phyloP scores from a whole-genome alignment of 1,140 invertebrate genomes.

The Apis laboriosa region DNA sequence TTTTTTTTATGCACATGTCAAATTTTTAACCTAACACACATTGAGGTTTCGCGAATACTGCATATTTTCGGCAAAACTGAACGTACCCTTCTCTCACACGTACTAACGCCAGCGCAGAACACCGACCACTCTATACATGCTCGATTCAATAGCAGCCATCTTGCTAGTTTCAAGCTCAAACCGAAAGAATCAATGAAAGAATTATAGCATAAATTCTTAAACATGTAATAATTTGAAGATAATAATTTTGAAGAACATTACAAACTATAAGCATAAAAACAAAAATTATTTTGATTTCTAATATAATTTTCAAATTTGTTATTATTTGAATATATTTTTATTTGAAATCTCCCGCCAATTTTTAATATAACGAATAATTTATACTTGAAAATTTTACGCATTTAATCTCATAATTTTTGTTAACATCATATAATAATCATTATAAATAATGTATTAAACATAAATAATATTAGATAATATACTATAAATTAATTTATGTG shows the following conservation, averaged over 20 bases:
- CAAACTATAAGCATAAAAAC: background rate
- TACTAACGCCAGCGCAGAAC: conserved; percentile 45
- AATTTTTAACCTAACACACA: conserved; percentile 39
- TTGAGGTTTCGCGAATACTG: conserved; percentile 2
- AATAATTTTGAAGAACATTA: background rate
- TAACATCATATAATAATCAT: background rate
- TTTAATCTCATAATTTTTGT: background rate
- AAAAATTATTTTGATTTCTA: background rate
- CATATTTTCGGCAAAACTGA: conserved; percentile 34
- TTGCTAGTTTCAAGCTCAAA: conserved; percentile 41
- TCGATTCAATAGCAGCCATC: conserved; percentile 52
- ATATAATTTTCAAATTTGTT: background rate
- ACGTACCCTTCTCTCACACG: conserved; percentile 32
- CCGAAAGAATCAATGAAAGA: conserved; percentile 38
- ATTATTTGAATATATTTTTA: background rate
- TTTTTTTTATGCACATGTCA: conserved; percentile 31
- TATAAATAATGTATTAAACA: background rate
- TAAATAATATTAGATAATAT: background rate
- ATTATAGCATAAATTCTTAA: background rate
- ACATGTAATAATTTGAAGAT: background rate
- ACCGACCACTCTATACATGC: conserved; percentile 40
- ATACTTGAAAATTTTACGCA: background rate
- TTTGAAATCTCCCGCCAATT: conserved; percentile 32
- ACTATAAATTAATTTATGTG: background rate
- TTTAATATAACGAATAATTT: background rate